These are phyloP conservation scores for Enteromius paludinosus DNA, from an alignment of 2,797 vertebrate species.

Conservation along the genomic window DNA sequence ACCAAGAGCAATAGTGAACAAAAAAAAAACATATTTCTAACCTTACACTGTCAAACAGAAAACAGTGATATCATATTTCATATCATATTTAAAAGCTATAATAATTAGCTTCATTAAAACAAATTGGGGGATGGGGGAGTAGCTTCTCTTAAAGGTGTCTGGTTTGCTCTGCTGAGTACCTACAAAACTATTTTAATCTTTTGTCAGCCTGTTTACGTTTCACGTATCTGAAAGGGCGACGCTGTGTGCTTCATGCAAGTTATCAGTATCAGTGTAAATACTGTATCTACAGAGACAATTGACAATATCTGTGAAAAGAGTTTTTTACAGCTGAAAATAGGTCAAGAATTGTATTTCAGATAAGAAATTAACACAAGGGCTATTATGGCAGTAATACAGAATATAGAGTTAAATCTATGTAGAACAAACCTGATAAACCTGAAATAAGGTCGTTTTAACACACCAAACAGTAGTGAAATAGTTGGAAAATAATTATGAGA, in stretches of 20 bases:
- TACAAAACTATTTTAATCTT: constrained; percentile 9
- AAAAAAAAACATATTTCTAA: neutral
- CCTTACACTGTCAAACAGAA: neutral
- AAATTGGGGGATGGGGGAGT: neutral
- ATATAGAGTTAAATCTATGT: neutral
- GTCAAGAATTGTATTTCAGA: constrained; percentile 3
- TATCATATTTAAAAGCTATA: neutral
- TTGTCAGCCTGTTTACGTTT: neutral
- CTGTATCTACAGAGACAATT: neutral
- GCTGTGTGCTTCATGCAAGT: neutral
- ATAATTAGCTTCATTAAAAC: neutral
- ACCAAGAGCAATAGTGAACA: neutral
- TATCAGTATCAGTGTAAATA: constrained; percentile 4
- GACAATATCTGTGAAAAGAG: neutral
- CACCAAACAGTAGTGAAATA: constrained; percentile 15
- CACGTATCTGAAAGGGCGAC: constrained; percentile 10
- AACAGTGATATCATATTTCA: neutral
- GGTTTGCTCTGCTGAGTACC: neutral
- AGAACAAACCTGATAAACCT: neutral
- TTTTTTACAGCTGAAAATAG: constrained; percentile 9
- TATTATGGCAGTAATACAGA: neutral
- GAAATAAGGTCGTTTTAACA: neutral
- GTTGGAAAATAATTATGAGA: neutral
- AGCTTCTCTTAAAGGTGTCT: neutral
- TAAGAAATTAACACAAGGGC: neutral